Percentiles rank a stretch among this genome's conserved stretches.
Conservation (phyloP, 2,797 vertebrate genomes). For the Lagocephalus sceleratus region DNA sequence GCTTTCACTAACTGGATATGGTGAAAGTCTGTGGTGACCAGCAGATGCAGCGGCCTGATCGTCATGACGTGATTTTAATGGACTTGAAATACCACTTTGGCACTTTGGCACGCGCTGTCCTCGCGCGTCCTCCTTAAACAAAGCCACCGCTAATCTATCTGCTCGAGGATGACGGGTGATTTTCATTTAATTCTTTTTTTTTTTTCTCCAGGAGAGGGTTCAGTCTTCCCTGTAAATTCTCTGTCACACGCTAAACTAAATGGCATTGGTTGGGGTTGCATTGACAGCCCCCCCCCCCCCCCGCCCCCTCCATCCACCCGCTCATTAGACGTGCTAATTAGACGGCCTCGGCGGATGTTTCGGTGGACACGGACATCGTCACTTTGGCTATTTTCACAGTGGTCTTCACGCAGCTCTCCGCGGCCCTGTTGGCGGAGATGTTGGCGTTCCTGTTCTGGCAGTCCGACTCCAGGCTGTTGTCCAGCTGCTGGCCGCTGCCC, state of each 20-base stretch:
- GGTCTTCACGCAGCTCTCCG: slow-evolving; percentile 98
- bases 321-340: no score
- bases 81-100: slow-evolving; percentile 69
- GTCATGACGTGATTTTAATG: slow-evolving; percentile 23
- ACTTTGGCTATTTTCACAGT: slow-evolving; percentile 99
- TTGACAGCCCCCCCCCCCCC: slow-evolving; percentile 47
- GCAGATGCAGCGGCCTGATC: slow-evolving; percentile 55
- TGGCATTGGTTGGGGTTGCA: slow-evolving; percentile 54
- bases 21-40: slow-evolving; percentile 62
- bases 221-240: slow-evolving; percentile 14
- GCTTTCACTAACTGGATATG: slow-evolving; percentile 66
- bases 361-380: slow-evolving; percentile 99
- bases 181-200: slow-evolving; percentile 36
- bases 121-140: slow-evolving; percentile 54
- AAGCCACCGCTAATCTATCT: slow-evolving; percentile 55
- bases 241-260: slow-evolving; percentile 40
- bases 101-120: slow-evolving; percentile 75
- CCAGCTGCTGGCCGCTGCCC: slow-evolving; percentile 87
- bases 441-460: slow-evolving; percentile 90
- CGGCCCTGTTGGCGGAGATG: slow-evolving; percentile 91
- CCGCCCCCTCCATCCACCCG: no score
- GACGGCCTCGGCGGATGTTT: slow-evolving; percentile 95
- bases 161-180: slow-evolving; percentile 48
- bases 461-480: slow-evolving; percentile 99
- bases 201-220: slow-evolving; percentile 25